Base-by-base conservation (phyloP, 2,888 invertebrate species). In the Philaethria dido region DNA sequence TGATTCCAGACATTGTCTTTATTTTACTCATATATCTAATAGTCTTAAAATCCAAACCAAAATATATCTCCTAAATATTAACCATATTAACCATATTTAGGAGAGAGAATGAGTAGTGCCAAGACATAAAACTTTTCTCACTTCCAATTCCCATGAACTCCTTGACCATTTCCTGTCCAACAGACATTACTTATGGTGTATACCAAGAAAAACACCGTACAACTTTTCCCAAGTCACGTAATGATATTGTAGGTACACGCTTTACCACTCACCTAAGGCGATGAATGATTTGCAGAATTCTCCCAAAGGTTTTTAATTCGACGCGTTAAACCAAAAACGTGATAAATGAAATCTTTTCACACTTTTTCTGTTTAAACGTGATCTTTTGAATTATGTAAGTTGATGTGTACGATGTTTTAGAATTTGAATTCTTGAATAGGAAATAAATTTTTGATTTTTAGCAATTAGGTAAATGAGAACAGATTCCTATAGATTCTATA, bases 231-330 rank as follows among this genome's bases (percentile, higher is more conserved):
- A 33, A 68, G 68, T 68, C 68, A 68, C 64, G 68, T 55, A 64
- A 68, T 47, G 45, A 61, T 61, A 68, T 67, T 45, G 63, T 48
- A 52, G 63, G 50, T 65, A 55, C 64, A 68, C 47, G 47, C 45
- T 68, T 63, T 64, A 16, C 64, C 54, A 68, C 60, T 68, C 67
- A 64, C 60, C 64, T 61, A 61, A 64, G 60, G 47, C 59, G 67
- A 67, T 67, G 63, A 67, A 67, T 67, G 67, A 67, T 63, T 67
- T 67, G 67, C 67, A 48, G 16, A 63, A 62, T 52, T 16, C 59
- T 22, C 33, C 22, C 50, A 6, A 42, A 57, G 39, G 22, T 55
- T 57, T 60, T 60, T 60, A 45, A 60, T 60, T 45, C 42, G 25
- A 48, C 18, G 36, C 55, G 16, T 9, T 20, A 57, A 39, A 64